These are phyloP conservation scores for Peromyscus attwateri DNA, from an alignment of 2,797 vertebrate genomes.

Conservation along the genomic window DNA sequence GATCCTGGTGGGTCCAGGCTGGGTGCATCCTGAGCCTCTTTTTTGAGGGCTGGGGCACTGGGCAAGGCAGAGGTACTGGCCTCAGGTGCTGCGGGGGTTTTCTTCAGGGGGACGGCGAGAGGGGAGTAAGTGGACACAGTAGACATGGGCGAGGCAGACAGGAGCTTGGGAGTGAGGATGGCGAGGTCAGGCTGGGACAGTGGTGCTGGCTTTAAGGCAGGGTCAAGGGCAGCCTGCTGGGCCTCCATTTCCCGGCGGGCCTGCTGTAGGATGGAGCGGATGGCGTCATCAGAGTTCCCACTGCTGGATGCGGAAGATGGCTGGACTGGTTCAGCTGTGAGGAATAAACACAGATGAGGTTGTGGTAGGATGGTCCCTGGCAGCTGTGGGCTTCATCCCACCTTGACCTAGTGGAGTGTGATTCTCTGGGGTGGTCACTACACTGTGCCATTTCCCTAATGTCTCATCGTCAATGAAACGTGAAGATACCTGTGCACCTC, in stretches of 20 bases:
- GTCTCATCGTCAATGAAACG: background rate
- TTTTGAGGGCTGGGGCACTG: constrained; percentile 90
- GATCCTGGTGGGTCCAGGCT: constrained; percentile 90
- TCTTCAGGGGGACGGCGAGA: constrained; percentile 95
- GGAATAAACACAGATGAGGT: constrained; percentile 76
- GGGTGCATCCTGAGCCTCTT: constrained; percentile 90
- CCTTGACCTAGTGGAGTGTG: background rate
- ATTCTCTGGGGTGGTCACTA: background rate
- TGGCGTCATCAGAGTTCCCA: constrained; percentile 95
- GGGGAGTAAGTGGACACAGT: constrained; percentile 93
- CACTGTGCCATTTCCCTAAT: background rate
- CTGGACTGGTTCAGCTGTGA: constrained; percentile 93
- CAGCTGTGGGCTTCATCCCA: background rate
- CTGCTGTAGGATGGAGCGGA: constrained; percentile 97
- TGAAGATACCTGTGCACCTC: no score
- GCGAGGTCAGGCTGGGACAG: constrained; percentile 92
- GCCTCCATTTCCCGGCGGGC: constrained; percentile 98
- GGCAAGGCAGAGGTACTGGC: constrained; percentile 89
- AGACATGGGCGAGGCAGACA: constrained; percentile 89
- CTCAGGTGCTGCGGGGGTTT: constrained; percentile 92
- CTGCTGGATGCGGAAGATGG: constrained; percentile 91
- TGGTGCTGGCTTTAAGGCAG: constrained; percentile 93
- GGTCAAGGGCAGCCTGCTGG: constrained; percentile 95
- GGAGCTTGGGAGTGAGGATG: constrained; percentile 91
- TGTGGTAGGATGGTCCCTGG: rapidly evolving